A percentile compares a stretch with the other conserved stretches of the same genome.
Conservation (phyloP, 1,140 invertebrate genomes). For the Euwallacea similis region DNA sequence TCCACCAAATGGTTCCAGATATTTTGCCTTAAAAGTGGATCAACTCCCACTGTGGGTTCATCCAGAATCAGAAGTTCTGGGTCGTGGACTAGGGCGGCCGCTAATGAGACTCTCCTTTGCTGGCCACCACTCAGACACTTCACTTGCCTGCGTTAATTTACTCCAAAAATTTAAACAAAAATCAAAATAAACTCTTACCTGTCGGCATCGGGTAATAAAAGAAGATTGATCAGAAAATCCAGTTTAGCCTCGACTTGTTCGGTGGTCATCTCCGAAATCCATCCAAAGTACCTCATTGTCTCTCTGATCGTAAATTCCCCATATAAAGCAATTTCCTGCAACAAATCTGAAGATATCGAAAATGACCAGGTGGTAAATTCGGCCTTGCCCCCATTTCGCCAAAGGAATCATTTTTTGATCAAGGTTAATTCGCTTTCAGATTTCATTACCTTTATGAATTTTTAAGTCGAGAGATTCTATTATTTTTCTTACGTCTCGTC, state of each 20-base stretch:
- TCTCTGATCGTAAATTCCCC: conserved; percentile 89
- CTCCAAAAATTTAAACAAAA: background rate
- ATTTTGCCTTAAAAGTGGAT: conserved; percentile 87
- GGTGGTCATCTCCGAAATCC: conserved; percentile 79
- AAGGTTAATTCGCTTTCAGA: background rate
- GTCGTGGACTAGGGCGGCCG: conserved; percentile 83
- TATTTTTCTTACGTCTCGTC: background rate
- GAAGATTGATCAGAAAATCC: conserved; percentile 79
- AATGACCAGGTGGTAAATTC: too few species aligned
- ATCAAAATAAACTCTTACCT: conserved; percentile 32
- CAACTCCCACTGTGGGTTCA: conserved; percentile 94
- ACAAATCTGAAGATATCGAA: background rate
- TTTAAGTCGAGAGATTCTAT: too few species aligned
- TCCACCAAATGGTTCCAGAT: conserved; percentile 95
- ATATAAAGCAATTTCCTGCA: conserved; percentile 85
- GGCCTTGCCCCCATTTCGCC: background rate
- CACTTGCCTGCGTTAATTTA: conserved; percentile 58
- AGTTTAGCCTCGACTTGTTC: conserved; percentile 73
- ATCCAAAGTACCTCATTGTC: conserved; percentile 89
- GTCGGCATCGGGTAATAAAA: conserved; percentile 68
- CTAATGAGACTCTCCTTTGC: conserved; percentile 84
- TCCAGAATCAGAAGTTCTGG: conserved; percentile 91
- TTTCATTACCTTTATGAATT: too few species aligned
- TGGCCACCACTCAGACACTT: conserved; percentile 90
- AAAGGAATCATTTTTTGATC: background rate